These are phyloP conservation scores for Rhincodon typus DNA, from an alignment of 2,797 vertebrate species.

Conservation along the genomic window DNA sequence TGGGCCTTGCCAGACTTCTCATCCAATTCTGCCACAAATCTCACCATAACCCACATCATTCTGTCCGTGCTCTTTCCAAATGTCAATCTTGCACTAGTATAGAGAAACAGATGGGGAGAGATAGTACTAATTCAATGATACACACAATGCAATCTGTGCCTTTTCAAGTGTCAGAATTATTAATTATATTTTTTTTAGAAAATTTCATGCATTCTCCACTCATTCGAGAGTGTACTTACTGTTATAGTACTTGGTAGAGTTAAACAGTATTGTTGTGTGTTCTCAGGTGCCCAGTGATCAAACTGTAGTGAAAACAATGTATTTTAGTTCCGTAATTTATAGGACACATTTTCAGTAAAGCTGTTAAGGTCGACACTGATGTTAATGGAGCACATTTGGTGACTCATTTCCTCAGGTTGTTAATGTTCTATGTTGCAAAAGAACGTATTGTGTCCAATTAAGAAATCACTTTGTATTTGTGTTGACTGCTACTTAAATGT, in stretches of 20 bases:
- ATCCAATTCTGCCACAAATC: no score
- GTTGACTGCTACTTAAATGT: slow-evolving; percentile 3
- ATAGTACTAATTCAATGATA: neutral
- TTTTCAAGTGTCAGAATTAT: neutral
- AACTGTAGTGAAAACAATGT: neutral
- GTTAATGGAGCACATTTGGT: slow-evolving; percentile 15
- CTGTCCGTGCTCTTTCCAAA: neutral
- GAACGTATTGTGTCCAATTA: slow-evolving; percentile 10
- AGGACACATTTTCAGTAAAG: neutral
- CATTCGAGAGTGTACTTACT: neutral
- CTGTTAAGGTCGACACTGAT: neutral
- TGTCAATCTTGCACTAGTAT: neutral
- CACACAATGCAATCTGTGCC: no score
- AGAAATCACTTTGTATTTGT: slow-evolving; percentile 21
- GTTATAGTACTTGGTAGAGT: neutral
- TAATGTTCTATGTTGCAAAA: slow-evolving; percentile 1
- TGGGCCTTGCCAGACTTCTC: no score
- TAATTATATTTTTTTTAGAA: neutral
- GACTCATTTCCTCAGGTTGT: slow-evolving; percentile 19
- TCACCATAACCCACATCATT: no score
- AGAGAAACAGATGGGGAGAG: neutral
- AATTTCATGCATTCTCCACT: neutral
- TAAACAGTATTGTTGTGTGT: neutral
- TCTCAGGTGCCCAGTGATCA: neutral
- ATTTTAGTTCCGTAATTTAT: neutral